A percentile compares a stretch with the other conserved stretches of the same genome.
These are phyloP conservation scores for Equus przewalskii DNA, from an alignment of 2,113 vertebrate genomes.

Conservation along the genomic window DNA sequence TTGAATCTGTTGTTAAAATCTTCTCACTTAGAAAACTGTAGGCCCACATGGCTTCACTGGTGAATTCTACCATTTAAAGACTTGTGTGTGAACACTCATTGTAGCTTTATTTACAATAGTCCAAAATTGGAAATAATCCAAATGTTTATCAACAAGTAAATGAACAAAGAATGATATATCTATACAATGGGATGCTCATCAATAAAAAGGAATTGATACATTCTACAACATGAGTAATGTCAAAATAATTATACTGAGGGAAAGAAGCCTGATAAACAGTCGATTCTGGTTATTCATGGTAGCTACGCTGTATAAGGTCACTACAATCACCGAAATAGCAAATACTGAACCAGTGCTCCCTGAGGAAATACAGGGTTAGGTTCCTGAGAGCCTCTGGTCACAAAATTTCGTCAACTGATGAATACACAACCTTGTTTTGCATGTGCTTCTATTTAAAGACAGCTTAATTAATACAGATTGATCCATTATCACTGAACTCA, in stretches of 20 bases:
- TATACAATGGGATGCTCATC: not conserved
- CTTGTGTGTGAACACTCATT: not conserved
- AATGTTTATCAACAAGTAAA: not conserved
- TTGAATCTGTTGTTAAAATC: not conserved
- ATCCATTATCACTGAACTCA: not conserved
- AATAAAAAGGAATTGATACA: not conserved
- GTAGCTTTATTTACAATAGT: slow-evolving; percentile 6
- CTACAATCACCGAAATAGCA: not conserved
- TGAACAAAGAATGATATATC: not conserved
- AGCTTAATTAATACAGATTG: not conserved
- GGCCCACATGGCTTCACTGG: not conserved
- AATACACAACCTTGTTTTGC: not conserved
- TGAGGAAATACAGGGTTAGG: not conserved
- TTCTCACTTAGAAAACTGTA: not conserved
- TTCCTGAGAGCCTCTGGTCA: not conserved
- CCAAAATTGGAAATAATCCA: not conserved
- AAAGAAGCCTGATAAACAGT: not conserved
- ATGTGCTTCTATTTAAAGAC: slow-evolving; percentile 2
- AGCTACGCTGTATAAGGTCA: not conserved
- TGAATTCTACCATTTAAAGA: not conserved
- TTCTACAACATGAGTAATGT: not conserved
- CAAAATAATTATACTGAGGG: not conserved
- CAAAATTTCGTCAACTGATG: too few relatives aligned
- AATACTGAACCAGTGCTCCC: not conserved
- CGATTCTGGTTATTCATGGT: not conserved